Evolutionary conservation across 2,797 vertebrate species (phyloP), one percentile per base, ranked within the genome.

Genomic region (Heteromormyrus szaboi): DNA sequence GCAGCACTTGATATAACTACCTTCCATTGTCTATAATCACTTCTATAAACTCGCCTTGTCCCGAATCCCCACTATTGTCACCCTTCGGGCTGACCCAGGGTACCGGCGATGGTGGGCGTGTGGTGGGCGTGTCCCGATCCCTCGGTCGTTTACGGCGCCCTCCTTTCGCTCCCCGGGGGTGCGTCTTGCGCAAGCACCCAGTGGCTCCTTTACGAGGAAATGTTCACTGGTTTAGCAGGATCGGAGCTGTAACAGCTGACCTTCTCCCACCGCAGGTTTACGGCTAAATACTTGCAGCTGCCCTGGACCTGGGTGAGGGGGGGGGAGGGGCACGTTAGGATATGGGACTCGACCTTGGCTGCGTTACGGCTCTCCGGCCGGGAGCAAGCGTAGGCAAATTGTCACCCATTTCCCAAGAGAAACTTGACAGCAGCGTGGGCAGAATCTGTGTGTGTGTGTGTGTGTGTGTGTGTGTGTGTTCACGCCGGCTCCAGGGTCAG

Each of bases 211-310:
- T 46, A 89, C 37, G 37, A 59, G 85, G 85, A 89, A 87, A 89
- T 62, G 37, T 53, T 87, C 48, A n/a, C 25, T 86, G 84, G 46
- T 54, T 86, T 53, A 85, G 84, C 89, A 89, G 0, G 65, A 87
- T 86, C 91, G 91, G 89, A 89, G 41, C 68, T 22, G 54, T 79
- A 89, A 88, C 56, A 85, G 9, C 48, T 79, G 50, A 59, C 46
- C 5, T 19, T 65, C 92, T 89, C 89, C 1, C 79, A 91, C 90
- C 92, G 5, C 62, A 90, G 44, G 89, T 87, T 88, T 92, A 89
- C 91, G 89, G 90, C 91, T 88, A 89, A 94, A 90, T 88, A 91
- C 90, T 89, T 89, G 91, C 90, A 83, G 91, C 85, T 88, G 92
- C 91, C 90, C 90, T 12, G 22, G 48, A 51, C 83, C 83, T 53